phyloP scores from a whole-genome alignment of 1,140 invertebrate species.

The Zaprionus africanus region DNA sequence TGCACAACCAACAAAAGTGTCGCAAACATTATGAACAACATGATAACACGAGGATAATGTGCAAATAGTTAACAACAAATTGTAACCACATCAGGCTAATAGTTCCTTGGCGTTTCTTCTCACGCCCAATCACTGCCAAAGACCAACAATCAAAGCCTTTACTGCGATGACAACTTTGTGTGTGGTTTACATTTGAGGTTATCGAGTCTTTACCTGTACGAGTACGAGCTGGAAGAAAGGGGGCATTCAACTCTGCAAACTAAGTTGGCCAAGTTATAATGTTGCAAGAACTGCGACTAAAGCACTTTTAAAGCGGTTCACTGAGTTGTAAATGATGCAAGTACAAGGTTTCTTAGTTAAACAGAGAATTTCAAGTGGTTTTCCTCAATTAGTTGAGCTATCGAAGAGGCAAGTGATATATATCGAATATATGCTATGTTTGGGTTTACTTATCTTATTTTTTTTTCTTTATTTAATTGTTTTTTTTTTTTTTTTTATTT shows the following conservation, averaged over 20 bases:
- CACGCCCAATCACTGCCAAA: background rate
- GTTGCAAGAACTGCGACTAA: background rate
- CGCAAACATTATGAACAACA: background rate
- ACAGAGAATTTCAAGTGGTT: background rate
- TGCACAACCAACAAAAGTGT: conserved; percentile 31
- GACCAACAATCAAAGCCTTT: background rate
- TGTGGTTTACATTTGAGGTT: background rate
- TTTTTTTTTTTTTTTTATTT: too few relatives aligned
- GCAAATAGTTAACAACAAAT: conserved; percentile 2
- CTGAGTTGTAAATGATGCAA: conserved; percentile 1
- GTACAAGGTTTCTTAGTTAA: background rate
- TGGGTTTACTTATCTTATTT: too few relatives aligned
- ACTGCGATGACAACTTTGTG: background rate
- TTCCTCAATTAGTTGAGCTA: background rate
- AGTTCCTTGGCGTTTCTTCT: background rate
- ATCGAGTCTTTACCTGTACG: background rate
- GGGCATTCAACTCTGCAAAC: background rate
- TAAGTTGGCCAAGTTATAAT: background rate
- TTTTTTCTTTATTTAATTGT: too few relatives aligned
- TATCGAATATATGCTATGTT: too few relatives aligned
- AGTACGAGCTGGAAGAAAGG: background rate
- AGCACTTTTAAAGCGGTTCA: conserved; percentile 8
- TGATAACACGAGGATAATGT: background rate
- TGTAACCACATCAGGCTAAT: background rate
- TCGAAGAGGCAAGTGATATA: too few relatives aligned